Percentiles rank a stretch among this genome's conserved stretches.
Evolutionary conservation across 2,797 vertebrate species (phyloP).

Genomic region (Lutjanus campechanus): DNA sequence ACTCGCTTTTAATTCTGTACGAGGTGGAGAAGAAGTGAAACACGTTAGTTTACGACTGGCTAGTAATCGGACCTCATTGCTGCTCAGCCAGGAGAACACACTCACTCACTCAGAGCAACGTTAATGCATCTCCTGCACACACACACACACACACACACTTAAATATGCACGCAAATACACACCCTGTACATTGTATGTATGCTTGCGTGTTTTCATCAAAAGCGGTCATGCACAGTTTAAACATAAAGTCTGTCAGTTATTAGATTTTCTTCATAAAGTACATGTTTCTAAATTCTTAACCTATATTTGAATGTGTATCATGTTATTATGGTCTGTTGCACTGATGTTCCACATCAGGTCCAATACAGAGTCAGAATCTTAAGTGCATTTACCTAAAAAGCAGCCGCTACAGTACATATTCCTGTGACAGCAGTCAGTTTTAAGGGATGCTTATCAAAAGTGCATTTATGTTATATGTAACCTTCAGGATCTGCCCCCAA

Average conservation of each 20-base stretch:
- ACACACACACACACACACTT: slow-evolving; percentile 21
- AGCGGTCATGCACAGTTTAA: slow-evolving; percentile 23
- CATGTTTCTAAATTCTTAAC: slow-evolving; percentile 50
- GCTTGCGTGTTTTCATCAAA: slow-evolving; percentile 11
- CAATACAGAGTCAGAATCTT: neutral
- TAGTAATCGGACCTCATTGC: slow-evolving; percentile 78
- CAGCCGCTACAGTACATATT: neutral
- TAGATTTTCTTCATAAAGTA: neutral
- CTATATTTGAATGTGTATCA: neutral
- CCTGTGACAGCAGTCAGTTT: neutral
- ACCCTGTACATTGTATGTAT: slow-evolving; percentile 7
- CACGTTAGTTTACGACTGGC: slow-evolving; percentile 71
- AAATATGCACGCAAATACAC: neutral
- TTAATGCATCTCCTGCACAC: slow-evolving; percentile 44
- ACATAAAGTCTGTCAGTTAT: neutral
- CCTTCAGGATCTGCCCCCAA: too few species aligned
- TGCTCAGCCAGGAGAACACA: slow-evolving; percentile 62
- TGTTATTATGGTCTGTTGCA: neutral
- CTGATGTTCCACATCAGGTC: neutral
- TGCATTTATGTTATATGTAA: too few species aligned
- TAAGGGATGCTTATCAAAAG: too few species aligned
- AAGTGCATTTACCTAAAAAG: neutral
- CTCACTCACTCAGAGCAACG: slow-evolving; percentile 3
- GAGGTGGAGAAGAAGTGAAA: slow-evolving; percentile 51
- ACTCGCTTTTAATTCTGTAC: slow-evolving; percentile 70